Conservation (phyloP, 1,140 invertebrate species). For the Zaprionus tsacasi region DNA sequence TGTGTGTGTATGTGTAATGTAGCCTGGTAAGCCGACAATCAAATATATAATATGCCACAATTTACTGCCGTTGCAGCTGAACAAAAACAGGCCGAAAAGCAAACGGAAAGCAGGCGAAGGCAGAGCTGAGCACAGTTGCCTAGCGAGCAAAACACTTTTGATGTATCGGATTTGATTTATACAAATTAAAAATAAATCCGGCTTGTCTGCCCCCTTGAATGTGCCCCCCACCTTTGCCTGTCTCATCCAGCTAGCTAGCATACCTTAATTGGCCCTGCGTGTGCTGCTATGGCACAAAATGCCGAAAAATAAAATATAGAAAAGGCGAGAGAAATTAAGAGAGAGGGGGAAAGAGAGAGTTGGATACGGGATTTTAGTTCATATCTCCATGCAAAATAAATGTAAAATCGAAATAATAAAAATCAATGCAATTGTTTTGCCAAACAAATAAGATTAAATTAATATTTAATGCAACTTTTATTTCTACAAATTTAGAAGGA, state of each 20-base stretch:
- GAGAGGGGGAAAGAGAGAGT: no score
- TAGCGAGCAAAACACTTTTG: slow-evolving; percentile 17
- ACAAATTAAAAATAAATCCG: slow-evolving; percentile 39
- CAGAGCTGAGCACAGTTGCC: slow-evolving; percentile 5
- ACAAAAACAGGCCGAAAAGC: slow-evolving; percentile 17
- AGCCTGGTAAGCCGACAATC: slow-evolving; percentile 55
- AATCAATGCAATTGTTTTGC: neutral
- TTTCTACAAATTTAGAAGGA: neutral
- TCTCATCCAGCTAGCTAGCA: neutral
- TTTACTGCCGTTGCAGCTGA: slow-evolving; percentile 38
- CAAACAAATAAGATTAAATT: slow-evolving; percentile 1
- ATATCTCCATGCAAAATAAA: neutral
- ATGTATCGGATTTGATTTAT: slow-evolving; percentile 33
- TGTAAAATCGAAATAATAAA: neutral
- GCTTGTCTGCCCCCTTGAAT: slow-evolving; percentile 4
- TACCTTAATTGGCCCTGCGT: slow-evolving; percentile 5
- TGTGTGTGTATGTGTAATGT: slow-evolving; percentile 12
- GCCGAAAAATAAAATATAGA: neutral
- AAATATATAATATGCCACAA: slow-evolving; percentile 66
- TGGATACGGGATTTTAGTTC: no score
- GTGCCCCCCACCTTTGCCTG: neutral
- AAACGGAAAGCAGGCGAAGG: neutral
- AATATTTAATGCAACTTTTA: neutral
- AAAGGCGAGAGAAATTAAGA: no score
- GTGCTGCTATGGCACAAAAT: neutral